Percentiles rank a stretch among this genome's conserved stretches.
Evolutionary conservation across 2,113 vertebrate species (phyloP).

Genomic region (Megalops atlanticus): DNA sequence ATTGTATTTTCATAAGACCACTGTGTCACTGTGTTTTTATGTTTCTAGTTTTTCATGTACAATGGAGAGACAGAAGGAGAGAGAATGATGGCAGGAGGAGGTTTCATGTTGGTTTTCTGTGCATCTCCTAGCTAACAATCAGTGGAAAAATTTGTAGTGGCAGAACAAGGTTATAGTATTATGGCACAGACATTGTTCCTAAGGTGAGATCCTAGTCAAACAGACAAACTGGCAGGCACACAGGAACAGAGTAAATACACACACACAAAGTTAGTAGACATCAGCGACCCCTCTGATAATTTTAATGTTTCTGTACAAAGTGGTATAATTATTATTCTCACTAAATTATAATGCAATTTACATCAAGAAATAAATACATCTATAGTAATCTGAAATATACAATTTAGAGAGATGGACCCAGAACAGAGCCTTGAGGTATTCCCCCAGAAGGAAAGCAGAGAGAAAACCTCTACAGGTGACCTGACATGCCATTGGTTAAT

Average conservation of each 20-base stretch:
- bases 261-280: no score
- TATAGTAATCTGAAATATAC: not conserved
- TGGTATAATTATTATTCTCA: no score
- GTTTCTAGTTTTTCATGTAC: no score
- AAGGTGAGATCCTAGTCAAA: not conserved
- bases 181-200: not conserved
- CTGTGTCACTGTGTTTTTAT: no score
- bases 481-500: not conserved
- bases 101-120: constrained; percentile 2
- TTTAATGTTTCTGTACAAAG: no score
- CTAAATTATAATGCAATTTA: no score
- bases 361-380: no score
- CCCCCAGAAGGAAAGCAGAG: not conserved
- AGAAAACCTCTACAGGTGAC: not conserved
- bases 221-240: not conserved
- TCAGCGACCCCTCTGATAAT: no score
- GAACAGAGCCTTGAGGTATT: not conserved
- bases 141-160: not conserved
- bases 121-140: not conserved
- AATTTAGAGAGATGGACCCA: not conserved
- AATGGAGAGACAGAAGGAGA: not conserved
- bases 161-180: not conserved
- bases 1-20: no score
- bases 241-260: not conserved
- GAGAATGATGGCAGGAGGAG: not conserved